Percentiles rank a stretch among this genome's conserved stretches.
phyloP scores from a whole-genome alignment of 1,140 invertebrate genomes.

The Drosophila nasuta region DNA sequence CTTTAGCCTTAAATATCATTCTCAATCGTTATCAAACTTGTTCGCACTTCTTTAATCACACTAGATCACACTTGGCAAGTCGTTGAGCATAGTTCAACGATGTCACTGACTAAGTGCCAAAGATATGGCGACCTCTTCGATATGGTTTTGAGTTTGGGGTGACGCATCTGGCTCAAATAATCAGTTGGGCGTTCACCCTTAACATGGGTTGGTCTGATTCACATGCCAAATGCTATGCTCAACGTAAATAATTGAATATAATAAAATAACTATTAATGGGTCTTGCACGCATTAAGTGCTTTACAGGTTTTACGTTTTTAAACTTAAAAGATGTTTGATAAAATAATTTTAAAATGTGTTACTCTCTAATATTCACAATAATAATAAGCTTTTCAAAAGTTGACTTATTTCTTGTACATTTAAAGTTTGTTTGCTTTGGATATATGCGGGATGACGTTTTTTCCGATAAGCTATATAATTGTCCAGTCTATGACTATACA shows the following conservation, averaged over 20 bases:
- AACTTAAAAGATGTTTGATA: too few relatives aligned
- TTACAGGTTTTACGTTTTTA: neutral
- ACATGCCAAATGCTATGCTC: conserved; percentile 7
- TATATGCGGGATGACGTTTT: too few relatives aligned
- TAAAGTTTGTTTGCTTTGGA: too few relatives aligned
- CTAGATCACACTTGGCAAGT: neutral
- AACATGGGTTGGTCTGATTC: conserved; percentile 4
- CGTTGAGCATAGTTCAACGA: neutral
- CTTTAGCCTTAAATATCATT: too few relatives aligned
- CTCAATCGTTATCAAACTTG: neutral
- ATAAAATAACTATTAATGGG: conserved; percentile 5
- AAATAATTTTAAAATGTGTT: too few relatives aligned
- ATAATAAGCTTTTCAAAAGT: too few relatives aligned
- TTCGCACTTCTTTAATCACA: neutral
- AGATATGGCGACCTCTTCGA: neutral
- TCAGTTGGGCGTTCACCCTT: conserved; percentile 24
- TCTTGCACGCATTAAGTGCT: neutral
- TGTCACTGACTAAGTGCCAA: conserved; percentile 23
- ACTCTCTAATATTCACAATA: too few relatives aligned
- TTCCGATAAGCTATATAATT: too few relatives aligned
- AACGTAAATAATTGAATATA: neutral
- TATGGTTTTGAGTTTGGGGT: conserved; percentile 8
- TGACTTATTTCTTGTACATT: too few relatives aligned
- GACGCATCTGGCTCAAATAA: conserved; percentile 21
- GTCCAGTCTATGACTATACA: neutral